Conservation (phyloP, 2,797 vertebrate species). For the Thamnophis elegans region DNA sequence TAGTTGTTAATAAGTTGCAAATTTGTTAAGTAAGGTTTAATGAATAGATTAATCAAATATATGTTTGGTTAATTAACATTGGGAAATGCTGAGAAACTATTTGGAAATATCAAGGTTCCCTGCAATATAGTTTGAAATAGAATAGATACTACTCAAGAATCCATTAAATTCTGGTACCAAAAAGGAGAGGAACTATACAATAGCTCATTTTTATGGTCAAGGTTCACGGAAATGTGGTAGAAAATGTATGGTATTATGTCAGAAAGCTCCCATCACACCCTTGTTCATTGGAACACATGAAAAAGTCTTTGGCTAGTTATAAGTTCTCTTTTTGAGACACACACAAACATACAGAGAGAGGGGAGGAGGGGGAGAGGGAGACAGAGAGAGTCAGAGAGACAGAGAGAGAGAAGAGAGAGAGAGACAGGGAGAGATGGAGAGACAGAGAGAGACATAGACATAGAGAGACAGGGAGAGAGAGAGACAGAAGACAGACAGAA, state of each 20-base stretch:
- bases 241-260: not conserved
- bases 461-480: not conserved
- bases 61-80: not conserved
- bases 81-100: not conserved
- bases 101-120: not conserved
- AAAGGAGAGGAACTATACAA: not conserved
- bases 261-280: not conserved
- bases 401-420: not conserved
- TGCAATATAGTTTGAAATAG: not conserved
- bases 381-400: not conserved
- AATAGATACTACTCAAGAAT: not conserved
- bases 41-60: not conserved
- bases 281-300: not conserved
- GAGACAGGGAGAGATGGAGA: too few species aligned
- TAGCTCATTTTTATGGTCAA: not conserved
- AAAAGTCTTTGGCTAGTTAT: not conserved
- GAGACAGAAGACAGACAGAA: too few species aligned
- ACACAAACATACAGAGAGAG: too few species aligned
- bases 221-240: not conserved
- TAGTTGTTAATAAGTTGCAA: not conserved
- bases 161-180: not conserved
- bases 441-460: not conserved
- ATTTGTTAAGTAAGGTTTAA: not conserved
- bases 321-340: not conserved
- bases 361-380: not conserved